A percentile compares a stretch with the other conserved stretches of the same genome.
phyloP scores from a whole-genome alignment of 2,113 vertebrate species.

The Triplophysa rosa region DNA sequence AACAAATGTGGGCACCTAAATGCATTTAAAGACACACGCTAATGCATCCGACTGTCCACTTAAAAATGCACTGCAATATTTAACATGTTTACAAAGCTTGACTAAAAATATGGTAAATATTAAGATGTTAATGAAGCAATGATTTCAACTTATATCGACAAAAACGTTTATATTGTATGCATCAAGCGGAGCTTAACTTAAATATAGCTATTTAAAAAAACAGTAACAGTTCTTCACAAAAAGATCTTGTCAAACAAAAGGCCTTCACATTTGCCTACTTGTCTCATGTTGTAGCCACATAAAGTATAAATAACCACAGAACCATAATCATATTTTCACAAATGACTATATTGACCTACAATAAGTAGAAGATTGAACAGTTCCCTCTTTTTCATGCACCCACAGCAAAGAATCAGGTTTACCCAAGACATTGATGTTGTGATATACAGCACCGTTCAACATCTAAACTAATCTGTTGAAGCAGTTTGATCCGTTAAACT shows the following conservation, averaged over 20 bases:
- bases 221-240: not conserved
- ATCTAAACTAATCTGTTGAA: not conserved
- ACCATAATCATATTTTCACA: not conserved
- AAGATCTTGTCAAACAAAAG: not conserved
- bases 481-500: not conserved
- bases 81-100: not conserved
- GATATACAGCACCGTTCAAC: constrained; percentile 11
- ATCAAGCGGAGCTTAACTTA: not conserved
- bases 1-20: not conserved
- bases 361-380: not conserved
- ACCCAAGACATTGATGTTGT: not conserved
- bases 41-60: not conserved
- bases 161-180: not conserved
- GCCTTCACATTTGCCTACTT: too few relatives aligned
- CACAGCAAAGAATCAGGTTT: not conserved
- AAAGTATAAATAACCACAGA: not conserved
- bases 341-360: not conserved
- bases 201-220: not conserved
- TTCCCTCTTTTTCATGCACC: not conserved
- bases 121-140: not conserved
- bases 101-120: not conserved
- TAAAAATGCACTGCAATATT: not conserved
- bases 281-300: too few relatives aligned
- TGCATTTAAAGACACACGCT: not conserved
- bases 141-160: not conserved